Base-by-base conservation (phyloP, 2,888 invertebrate species). In the Tinea semifulvella region DNA sequence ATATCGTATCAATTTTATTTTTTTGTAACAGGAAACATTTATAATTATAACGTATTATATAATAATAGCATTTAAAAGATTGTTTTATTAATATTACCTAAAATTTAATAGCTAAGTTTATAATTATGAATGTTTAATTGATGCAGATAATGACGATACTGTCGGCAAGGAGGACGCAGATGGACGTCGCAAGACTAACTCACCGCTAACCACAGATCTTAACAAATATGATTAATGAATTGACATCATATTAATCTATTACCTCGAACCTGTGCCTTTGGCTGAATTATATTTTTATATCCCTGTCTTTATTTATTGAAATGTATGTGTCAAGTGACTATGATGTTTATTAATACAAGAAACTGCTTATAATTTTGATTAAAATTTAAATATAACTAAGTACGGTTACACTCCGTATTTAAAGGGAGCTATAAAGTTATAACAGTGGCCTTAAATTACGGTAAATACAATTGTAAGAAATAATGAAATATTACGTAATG, bases 21-120 rank as follows among this genome's bases (percentile, higher is more conserved):
- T 73, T 79, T 77, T 76, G 79, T 82, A 82, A 82, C 82, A 82
- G 82, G 82, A 80, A 82, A 81, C 82, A 81, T 82, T 82, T 77
- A 80, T 81, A 75, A 76, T 77, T 70, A 81, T 82, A 82, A 82
- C 81, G 80, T 82, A 82, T 82, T 81, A 79, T 81, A 81, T 81
- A 79, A 80, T 81, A 79, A 79, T 79, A 80, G 80, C 79, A 72
- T 81, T 81, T 79, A 82, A 81, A 82, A 81, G 80, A 79, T 82
- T 81, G 81, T 82, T 82, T 52, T 76, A 79, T 77, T 81, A 75
- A 77, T 76, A 77, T 76, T 81, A 82, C 76, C 82, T 82, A 82
- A 80, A 80, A 75, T 82, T 81, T 79, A 66, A 76, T 80, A 80
- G 67, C 80, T 80, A 79, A 63, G 68, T 72, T 79, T 73, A 79